Base-by-base conservation (phyloP, 2,113 vertebrate species). In the Dasyprocta punctata region DNA sequence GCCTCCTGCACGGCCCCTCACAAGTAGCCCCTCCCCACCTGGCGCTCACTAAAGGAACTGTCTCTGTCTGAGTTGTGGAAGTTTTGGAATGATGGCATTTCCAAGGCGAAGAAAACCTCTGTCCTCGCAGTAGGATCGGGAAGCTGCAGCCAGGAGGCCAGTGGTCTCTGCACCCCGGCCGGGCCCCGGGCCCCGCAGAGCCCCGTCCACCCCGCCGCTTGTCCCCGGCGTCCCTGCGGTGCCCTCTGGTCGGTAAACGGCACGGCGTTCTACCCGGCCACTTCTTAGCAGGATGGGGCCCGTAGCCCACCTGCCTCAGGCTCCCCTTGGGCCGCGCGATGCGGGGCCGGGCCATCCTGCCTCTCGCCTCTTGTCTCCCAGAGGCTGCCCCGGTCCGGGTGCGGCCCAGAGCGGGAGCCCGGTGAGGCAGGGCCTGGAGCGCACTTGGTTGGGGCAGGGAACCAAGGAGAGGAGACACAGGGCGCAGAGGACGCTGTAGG, bases 381-480 rank as follows among this genome's bases (percentile, higher is more conserved):
- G 38, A 16, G 22, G 22, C 38, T 38, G n/a, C 13, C 19, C 13
- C 38, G 20, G 0, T 22, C 3, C 33, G 2, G 33, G 52, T 19
- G 75, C 47, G 2, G 47, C 75, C 75, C 47, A 17, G 47, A 17
- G 38, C 28, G 28, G 6, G 41, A 26, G 38, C 38, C 22, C 67
- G 16, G 67, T 20, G 3, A 10, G 8, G n/a, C 3, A 5, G 20
- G 9, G 0, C 13, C 63, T 36, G 33, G 63, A 6, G 63, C 30
- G 14, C 30, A 5, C 33, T 36, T 1, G 61, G 12, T 17, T 0
- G 28, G 4, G 30, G 30, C 12, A 1, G 1, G 5, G 5, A 1
- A 67, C 13, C 13, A 14, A 16, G 12, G 12, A 16, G 30, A 33
- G 12, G 9, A 3, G 61, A 63, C 17, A 26, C 26, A 2, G 33